Base-by-base conservation (phyloP, 2,797 vertebrate genomes). In the Cichlasoma orientale region DNA sequence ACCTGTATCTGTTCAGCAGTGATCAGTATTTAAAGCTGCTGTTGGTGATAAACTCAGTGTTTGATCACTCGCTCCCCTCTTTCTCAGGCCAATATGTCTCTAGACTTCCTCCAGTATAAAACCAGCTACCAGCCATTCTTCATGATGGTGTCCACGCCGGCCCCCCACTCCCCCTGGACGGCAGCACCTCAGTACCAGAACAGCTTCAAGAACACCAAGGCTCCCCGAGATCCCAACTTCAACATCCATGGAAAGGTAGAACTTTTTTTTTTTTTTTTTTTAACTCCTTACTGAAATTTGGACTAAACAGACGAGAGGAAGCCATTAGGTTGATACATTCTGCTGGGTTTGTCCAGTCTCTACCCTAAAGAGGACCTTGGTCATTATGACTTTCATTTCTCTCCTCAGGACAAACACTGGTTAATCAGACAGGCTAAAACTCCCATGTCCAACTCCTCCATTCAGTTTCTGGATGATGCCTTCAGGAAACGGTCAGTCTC, bases 141-240 rank as follows among this genome's bases (percentile, higher is more conserved):
- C 91, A 98, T 99, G 98, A 98, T 99, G 98, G 96, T 99, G 1
- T 97, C 98, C 78, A 98, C 98, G 0, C 98, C 98, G 13, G 98
- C 98, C 1, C 98, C 98, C 0, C 98, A 99, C 82, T 98, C 97
- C 0, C 98, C 98, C 18, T 99, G 98, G 98, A 98, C 96, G 0
- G 94, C 98, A 0, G 98, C 98, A 4, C 98, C 98, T 16, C 98
- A 99, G 91, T 99, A 99, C 79, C 94, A 95, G 25, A 92, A 95
- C 84, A 88, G 89, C 72, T 99, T 97, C 88, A 94, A 95, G 77
- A 90, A 88, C 19, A 90, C 97, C 88, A 97, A 95, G 70, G 98
- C 98, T 4, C 98, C 97, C 77, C 94, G 98, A 85, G 96, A 95
- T 89, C 97, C 96, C 83, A 99, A 96, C 93, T 99, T 99, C 88